Percentiles rank a stretch among this genome's conserved stretches.
phyloP scores from a whole-genome alignment of 2,888 invertebrate genomes.

The Sipha maydis region DNA sequence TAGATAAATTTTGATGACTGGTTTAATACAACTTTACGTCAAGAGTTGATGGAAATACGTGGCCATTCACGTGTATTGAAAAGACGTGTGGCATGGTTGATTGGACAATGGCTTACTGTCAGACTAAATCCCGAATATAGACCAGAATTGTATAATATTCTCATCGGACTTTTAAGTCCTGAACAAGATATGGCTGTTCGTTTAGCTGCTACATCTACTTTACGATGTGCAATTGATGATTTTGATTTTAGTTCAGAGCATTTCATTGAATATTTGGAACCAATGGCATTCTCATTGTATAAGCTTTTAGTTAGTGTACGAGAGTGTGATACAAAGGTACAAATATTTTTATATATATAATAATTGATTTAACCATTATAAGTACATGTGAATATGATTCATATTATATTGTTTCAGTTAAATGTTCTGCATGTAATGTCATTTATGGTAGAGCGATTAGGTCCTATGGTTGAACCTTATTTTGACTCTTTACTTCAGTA shows the following conservation, averaged over 20 bases:
- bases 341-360: conserved; percentile 18
- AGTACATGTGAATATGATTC: background rate
- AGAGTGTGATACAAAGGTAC: conserved; percentile 91
- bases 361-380: background rate
- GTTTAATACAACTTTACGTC: conserved; percentile 83
- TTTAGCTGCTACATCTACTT: conserved; percentile 84
- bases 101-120: conserved; percentile 79
- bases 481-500: conserved; percentile 80
- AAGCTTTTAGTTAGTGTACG: conserved; percentile 84
- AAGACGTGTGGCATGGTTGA: conserved; percentile 84
- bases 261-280: conserved; percentile 84
- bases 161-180: conserved; percentile 77
- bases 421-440: conserved; percentile 90
- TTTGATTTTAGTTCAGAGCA: conserved; percentile 90
- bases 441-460: conserved; percentile 87
- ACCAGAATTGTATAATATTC: conserved; percentile 82
- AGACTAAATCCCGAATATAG: conserved; percentile 82
- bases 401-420: conserved; percentile 73
- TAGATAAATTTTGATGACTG: conserved; percentile 92
- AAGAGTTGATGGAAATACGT: conserved; percentile 84
- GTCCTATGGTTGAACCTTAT: conserved; percentile 78
- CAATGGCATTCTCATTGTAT: conserved; percentile 79
- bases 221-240: conserved; percentile 87
- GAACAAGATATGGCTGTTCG: conserved; percentile 90
- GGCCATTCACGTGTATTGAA: conserved; percentile 86